Conservation (phyloP, 2,888 invertebrate genomes). For the Drosophila siamana region DNA sequence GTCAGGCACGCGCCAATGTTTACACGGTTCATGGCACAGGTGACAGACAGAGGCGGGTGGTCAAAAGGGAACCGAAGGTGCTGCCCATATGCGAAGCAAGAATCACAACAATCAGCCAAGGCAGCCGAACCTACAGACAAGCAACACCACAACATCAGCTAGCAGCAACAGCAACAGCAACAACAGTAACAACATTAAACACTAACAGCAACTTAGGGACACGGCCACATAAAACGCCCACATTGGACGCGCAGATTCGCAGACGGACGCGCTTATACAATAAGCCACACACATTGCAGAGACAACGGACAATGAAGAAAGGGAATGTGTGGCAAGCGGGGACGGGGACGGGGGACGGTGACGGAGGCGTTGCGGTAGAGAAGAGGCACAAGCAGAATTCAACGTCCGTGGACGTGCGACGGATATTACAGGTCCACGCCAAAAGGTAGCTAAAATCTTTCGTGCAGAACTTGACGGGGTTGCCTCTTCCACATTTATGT, state of each 20-base stretch:
- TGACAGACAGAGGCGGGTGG: constrained; percentile 36
- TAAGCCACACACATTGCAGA: constrained; percentile 74
- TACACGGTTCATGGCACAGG: constrained; percentile 77
- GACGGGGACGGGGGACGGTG: background rate
- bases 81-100: constrained; percentile 72
- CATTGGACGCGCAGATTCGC: constrained; percentile 56
- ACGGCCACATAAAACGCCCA: constrained; percentile 72
- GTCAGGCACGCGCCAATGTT: constrained; percentile 78
- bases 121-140: constrained; percentile 54
- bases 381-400: background rate
- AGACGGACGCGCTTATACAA: constrained; percentile 66
- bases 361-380: background rate
- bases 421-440: constrained; percentile 39
- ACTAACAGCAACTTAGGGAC: constrained; percentile 53
- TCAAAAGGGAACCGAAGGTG: constrained; percentile 12
- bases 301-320: constrained; percentile 40
- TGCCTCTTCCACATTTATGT: constrained; percentile 37
- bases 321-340: constrained; percentile 12
- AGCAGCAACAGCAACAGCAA: constrained; percentile 24
- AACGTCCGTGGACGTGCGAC: constrained; percentile 21
- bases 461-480: constrained; percentile 74
- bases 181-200: constrained; percentile 34
- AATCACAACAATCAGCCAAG: constrained; percentile 77
- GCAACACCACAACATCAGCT: constrained; percentile 61
- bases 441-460: constrained; percentile 78